Base-by-base conservation (phyloP, 1,140 invertebrate species). In the Sitobion miscanthi region DNA sequence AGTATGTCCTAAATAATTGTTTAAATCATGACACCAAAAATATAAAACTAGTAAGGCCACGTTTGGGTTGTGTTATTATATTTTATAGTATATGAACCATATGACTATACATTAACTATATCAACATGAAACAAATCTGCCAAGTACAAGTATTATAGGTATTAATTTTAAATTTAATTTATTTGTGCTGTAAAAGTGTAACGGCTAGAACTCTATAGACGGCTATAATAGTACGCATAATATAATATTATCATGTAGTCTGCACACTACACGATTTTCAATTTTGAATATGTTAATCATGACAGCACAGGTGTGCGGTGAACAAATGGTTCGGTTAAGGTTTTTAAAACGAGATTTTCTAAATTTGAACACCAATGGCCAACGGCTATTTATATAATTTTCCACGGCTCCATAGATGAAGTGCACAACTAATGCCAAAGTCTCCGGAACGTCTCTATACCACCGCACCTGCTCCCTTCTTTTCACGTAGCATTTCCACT, bases 331-430 rank as follows among this genome's bases (percentile, higher is more conserved):
- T 92, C 77, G 47, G 11, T 77, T 82, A 85, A 86, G 77, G 49
- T 86, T 83, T 93, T 85, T 86, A 57, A 54, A 57, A 93, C 42
- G 35, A 52, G 69, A 83, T 93, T 93, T 93, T 93, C 91, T 93
- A 93, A 93, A 86, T 93, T 93, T 93, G 91, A 93, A 93, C 91
- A 86, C 91, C 82, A 93, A 45, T 86, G 82, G 91, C 77, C 35
- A 86, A 93, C 49, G 2, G 82, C 91, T 93, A 93, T 93, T 93
- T 93, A 93, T 93, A 93, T 57, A 93, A 93, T 93, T 54, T 93
- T 93, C 91, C 91, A 93, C 91, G 91, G 91, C 91, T 93, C 91
- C 91, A 93, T 93, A 93, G 82, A 93, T 77, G 45, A 92, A 92
- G 47, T 92, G n/a, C 91, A 82, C 62, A 54, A 85, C 91, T 93